Base-by-base conservation (phyloP, 2,113 vertebrate genomes). In the Balaeniceps rex region DNA sequence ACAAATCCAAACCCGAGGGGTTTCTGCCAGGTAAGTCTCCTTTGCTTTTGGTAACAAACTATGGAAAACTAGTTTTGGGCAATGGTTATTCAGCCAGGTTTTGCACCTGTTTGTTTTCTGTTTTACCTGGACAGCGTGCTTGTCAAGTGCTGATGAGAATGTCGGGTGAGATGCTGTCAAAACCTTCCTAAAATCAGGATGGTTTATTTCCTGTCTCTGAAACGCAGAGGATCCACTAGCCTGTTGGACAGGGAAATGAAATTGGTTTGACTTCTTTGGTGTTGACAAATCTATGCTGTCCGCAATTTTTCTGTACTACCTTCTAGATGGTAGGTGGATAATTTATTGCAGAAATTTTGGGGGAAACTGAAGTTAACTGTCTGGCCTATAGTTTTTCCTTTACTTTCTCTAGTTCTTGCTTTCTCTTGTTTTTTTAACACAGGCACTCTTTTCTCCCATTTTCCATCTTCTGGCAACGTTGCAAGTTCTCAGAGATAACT, bases 61-160 rank as follows among this genome's bases (percentile, higher is more conserved):
- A 7, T 36, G 22, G 55, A 86, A 83, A 90, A 34, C 9, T 57
- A 31, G 7, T 5, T 82, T 46, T 8, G 58, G 15, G 14, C 8
- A 82, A 4, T 22, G 8, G 12, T 44, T 72, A 69, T 77, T 80
- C 23, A 69, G 52, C 1, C 52, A 76, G 8, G 4, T 52, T 75
- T 90, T 80, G 2, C 26, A 42, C 0, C 16, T 44, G 3, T 7
- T 77, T 38, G n/a, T 79, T 61, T 51, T 1, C 7, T 12, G 9
- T 14, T 71, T 86, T 46, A 38, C 25, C 11, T 64, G 38, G 3
- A 5, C 28, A 24, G 4, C 6, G 22, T 38, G 25, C 11, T 71
- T 0, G 0, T 63, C 6, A 24, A 24, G 11, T 25, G 10, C 33
- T 71, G 33, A 33, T 58, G 12, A 64, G n/a, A 68, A 58, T 22